A percentile compares a stretch with the other conserved stretches of the same genome.
phyloP scores from a whole-genome alignment of 2,113 vertebrate species.

The Rhinolophus sinicus region DNA sequence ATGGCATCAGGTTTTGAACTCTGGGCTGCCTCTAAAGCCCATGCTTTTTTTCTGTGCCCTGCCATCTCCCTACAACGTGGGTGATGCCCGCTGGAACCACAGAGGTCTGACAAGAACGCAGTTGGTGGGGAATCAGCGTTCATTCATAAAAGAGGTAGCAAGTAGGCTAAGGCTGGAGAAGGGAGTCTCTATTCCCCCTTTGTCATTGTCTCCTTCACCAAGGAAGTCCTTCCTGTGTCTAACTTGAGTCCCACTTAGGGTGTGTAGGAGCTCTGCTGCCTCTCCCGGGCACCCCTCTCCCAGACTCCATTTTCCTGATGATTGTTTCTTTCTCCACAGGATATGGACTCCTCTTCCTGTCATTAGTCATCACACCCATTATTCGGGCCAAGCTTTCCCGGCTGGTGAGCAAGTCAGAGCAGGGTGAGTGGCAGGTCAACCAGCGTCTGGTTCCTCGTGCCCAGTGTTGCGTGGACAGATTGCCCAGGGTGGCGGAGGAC shows the following conservation, averaged over 20 bases:
- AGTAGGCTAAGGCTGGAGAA: background rate
- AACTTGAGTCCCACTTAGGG: background rate
- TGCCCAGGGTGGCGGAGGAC: background rate
- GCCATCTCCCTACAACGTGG: background rate
- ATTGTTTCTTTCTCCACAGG: slow-evolving; percentile 83
- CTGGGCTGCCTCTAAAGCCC: background rate
- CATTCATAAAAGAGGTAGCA: background rate
- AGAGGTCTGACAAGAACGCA: background rate
- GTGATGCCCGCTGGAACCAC: background rate
- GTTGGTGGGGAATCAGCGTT: background rate
- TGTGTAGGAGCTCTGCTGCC: background rate
- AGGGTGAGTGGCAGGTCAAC: slow-evolving; percentile 86
- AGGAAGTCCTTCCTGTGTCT: background rate
- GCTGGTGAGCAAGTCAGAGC: slow-evolving; percentile 90
- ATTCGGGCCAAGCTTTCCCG: slow-evolving; percentile 95
- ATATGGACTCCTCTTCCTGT: slow-evolving; percentile 93
- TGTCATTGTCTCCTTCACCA: background rate
- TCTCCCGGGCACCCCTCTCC: background rate
- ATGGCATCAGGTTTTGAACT: background rate
- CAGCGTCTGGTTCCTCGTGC: background rate
- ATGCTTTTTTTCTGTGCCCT: background rate
- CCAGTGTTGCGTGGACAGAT: background rate
- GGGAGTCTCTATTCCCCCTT: background rate
- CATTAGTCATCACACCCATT: slow-evolving; percentile 91
- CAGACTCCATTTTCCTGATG: background rate